Evolutionary conservation across 2,888 invertebrate genomes (phyloP), one percentile per base, ranked within the genome.

Genomic region (Cantharis nigra): DNA sequence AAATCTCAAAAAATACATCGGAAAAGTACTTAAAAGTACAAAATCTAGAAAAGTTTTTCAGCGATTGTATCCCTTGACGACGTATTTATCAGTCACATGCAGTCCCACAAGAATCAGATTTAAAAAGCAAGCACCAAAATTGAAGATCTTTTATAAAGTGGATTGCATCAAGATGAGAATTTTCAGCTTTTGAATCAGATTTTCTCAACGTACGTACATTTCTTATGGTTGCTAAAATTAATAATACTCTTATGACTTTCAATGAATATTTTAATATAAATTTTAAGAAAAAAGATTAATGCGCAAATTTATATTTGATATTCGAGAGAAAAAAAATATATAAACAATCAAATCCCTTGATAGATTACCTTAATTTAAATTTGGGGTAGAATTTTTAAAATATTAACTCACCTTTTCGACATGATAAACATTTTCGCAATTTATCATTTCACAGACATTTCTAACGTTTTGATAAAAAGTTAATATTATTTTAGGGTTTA

Each of bases 81-180:
- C 75, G 71, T 78, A 78, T 78, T 78, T 78, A 78, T 78, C 78
- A 78, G 78, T 75, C 78, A 78, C 75, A 78, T 74, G 78, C 78
- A 78, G 78, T 78, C 78, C 78, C 78, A 75, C 74, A 78, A 74
- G 78, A 78, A 78, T 78, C 75, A 69, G 78, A 78, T 78, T 78
- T 78, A 69, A 72, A 78, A 72, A 78, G 78, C 78, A 78, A 76
- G 77, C 71, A 72, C 69, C 72, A 72, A 70, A 77, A 74, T 78
- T 71, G 71, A 49, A 72, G 78, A 78, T 77, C 77, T 78, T 69
- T 74, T 72, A 75, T 78, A 78, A 78, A 78, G 78, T 78, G 78
- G 78, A 78, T 78, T 75, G 74, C 78, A 75, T 72, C 23, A 72
- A 75, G 74, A 74, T 72, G 75, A 74, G 78, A 78, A 75, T 74